A percentile compares a stretch with the other conserved stretches of the same genome.
Conservation (phyloP, 1,140 invertebrate species). For the Diorhabda elongata region DNA sequence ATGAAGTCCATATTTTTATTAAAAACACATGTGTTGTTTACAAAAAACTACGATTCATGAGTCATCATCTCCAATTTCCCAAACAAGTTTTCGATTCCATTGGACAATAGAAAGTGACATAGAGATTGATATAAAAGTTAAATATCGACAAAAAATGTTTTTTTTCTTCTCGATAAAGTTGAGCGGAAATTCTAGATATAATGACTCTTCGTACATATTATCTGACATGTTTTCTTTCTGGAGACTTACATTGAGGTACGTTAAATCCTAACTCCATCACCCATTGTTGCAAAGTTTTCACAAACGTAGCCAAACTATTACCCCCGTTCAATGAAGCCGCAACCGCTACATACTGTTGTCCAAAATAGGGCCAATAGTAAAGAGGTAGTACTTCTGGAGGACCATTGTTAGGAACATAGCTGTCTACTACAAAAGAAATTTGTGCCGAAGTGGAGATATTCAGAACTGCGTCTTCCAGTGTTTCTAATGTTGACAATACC, state of each 20-base stretch:
- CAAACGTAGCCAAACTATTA: slow-evolving; percentile 78
- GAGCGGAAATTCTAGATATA: no score
- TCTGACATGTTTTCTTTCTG: no score
- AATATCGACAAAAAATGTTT: no score
- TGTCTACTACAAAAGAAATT: slow-evolving; percentile 66
- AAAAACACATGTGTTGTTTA: no score
- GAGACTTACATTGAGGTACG: slow-evolving; percentile 61
- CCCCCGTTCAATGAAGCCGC: slow-evolving; percentile 86
- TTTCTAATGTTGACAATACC: slow-evolving; percentile 69
- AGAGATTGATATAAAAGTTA: no score
- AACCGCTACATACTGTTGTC: slow-evolving; percentile 70
- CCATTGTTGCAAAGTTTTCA: slow-evolving; percentile 80
- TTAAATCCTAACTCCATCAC: slow-evolving; percentile 69
- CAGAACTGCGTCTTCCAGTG: slow-evolving; percentile 66
- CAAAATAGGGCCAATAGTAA: slow-evolving; percentile 78
- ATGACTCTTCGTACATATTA: no score
- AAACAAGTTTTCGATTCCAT: no score
- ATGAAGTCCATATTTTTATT: no score
- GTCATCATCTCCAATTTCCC: no score
- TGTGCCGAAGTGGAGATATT: slow-evolving; percentile 89
- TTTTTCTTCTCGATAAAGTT: no score
- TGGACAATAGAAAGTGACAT: no score
- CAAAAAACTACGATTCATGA: no score
- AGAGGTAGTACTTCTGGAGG: slow-evolving; percentile 49
- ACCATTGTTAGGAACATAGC: slow-evolving; percentile 43